phyloP scores from a whole-genome alignment of 64 coral and sea anemone species.

The Montipora capricornis region DNA sequence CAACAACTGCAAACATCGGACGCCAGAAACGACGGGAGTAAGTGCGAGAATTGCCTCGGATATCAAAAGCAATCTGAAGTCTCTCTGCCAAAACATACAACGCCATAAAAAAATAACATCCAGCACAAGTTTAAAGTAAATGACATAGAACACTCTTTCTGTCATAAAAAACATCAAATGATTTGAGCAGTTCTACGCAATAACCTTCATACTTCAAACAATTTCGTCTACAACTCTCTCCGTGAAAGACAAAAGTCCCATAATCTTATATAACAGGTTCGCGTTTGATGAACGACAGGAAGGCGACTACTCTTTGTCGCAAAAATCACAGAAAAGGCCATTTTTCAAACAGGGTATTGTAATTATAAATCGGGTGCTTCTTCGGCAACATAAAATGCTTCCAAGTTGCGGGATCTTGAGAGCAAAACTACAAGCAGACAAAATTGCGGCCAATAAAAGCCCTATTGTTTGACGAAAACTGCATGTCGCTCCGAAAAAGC shows the following conservation, averaged over 20 bases:
- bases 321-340: background rate
- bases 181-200: background rate
- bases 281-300: too few species aligned
- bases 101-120: too few species aligned
- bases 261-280: background rate
- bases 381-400: conserved; percentile 23
- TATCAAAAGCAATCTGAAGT: background rate
- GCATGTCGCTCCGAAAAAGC: background rate
- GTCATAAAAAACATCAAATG: background rate
- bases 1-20: too few species aligned
- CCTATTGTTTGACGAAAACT: conserved; percentile 37
- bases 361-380: background rate
- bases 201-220: background rate
- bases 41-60: background rate
- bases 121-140: too few species aligned
- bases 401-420: conserved; percentile 2
- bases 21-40: too few species aligned
- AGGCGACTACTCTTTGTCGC: too few species aligned
- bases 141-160: background rate
- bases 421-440: background rate
- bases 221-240: background rate
- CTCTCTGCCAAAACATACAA: too few species aligned
- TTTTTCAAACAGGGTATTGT: background rate
- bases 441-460: background rate
- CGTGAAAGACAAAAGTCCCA: background rate